phyloP scores from a whole-genome alignment of 1,140 invertebrate genomes.

The Zelostemma sp. region DNA sequence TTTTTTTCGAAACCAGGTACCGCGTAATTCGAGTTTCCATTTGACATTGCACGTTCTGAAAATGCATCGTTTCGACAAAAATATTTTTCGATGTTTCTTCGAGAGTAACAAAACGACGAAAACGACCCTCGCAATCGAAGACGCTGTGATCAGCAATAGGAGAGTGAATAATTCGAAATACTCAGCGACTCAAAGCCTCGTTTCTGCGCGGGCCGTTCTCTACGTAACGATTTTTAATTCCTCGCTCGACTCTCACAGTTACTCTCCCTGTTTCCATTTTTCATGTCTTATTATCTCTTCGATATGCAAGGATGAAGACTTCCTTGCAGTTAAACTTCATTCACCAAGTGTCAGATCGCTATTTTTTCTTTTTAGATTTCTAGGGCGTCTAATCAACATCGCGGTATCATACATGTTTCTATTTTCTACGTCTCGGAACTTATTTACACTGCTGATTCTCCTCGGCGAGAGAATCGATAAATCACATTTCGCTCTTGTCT shows the following conservation, averaged over 20 bases:
- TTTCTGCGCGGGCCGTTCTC: slow-evolving; percentile 10
- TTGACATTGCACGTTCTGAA: too few relatives aligned
- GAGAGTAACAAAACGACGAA: too few relatives aligned
- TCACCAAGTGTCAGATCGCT: too few relatives aligned
- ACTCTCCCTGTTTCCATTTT: neutral
- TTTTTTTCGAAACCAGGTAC: too few relatives aligned
- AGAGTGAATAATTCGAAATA: slow-evolving; percentile 7
- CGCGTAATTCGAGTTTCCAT: too few relatives aligned
- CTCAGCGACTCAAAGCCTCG: neutral
- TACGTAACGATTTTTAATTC: slow-evolving; percentile 5
- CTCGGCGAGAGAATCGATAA: slow-evolving; percentile 27
- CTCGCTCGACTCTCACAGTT: slow-evolving; percentile 8
- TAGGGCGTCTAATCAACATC: slow-evolving; percentile 36
- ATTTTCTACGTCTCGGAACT: slow-evolving; percentile 36
- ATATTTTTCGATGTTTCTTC: too few relatives aligned
- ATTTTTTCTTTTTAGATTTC: slow-evolving; percentile 17
- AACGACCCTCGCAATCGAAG: too few relatives aligned
- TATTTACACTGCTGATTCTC: slow-evolving; percentile 37
- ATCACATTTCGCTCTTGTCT: slow-evolving; percentile 23
- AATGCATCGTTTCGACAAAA: too few relatives aligned
- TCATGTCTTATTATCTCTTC: neutral
- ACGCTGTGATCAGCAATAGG: too few relatives aligned
- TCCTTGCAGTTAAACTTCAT: too few relatives aligned
- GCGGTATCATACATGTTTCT: slow-evolving; percentile 38
- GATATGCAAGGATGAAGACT: too few relatives aligned